Evolutionary conservation across 2,888 invertebrate species (phyloP), one percentile per base, ranked within the genome.

Genomic region (Chironomus riparius): DNA sequence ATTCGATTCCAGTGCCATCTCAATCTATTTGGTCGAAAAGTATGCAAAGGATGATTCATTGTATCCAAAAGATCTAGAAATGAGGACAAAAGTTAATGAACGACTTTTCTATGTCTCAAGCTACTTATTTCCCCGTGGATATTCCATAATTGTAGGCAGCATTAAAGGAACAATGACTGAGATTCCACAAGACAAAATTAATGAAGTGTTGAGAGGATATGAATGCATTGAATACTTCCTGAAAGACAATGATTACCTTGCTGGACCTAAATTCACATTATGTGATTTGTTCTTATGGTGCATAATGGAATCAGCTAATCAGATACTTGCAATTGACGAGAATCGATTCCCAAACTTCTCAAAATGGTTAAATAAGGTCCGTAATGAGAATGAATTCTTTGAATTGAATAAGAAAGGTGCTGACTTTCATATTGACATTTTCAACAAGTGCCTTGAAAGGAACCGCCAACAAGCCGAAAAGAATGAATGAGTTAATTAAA

Each of bases 271-370:
- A 4, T 74, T 82, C 56, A 81, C 82, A 0, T 80, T 83, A 22
- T 82, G 82, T 7, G 83, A 83, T 77, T 13, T 74, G 7, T 47
- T 2, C 7, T 21, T 74, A 2, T 74, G 73, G 73, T 78, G 85
- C 2, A 86, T 87, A 2, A 79, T 87, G 10, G 85, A 84, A 15
- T 85, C 87, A 0, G 79, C 86, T 18, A 81, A 83, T 77, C 78
- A 84, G 21, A 77, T 87, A 22, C 70, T 86, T 5, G 85, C 86
- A 2, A 78, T 84, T 21, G 79, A 82, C 28, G 79, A 82, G 0
- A 82, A 81, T 15, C 82, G 84, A 71, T 78, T 79, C 77, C 82
- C 79, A n/a, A 82, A 82, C 50, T 77, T 87, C 0, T 77, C 79
- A 2, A 78, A 80, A 7, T 88, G 87, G 87, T 78, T 87, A 76